Percentiles rank a stretch among this genome's conserved stretches.
These are phyloP conservation scores for Phyllostomus hastatus DNA, from an alignment of 2,113 vertebrate genomes.

Conservation along the genomic window DNA sequence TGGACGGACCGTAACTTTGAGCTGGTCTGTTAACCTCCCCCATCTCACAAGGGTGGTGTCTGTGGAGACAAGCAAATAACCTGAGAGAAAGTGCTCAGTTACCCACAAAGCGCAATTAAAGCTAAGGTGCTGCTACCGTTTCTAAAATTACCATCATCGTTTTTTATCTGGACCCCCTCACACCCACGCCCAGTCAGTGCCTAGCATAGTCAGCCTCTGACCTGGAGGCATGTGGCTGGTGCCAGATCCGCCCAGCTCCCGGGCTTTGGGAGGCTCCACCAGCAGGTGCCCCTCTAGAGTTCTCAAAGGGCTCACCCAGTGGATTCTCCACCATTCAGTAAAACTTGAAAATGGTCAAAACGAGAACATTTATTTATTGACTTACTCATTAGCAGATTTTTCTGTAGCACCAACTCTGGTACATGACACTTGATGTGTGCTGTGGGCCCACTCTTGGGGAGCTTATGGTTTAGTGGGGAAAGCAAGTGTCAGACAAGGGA, in stretches of 20 bases:
- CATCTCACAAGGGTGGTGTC: not conserved
- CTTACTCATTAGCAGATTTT: not conserved
- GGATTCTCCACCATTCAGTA: not conserved
- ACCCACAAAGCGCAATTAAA: not conserved
- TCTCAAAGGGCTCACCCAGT: not conserved
- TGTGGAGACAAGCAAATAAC: not conserved
- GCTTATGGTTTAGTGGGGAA: not conserved
- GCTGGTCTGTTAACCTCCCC: not conserved
- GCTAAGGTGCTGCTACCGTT: not conserved
- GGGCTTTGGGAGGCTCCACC: not conserved
- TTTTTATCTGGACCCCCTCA: not conserved
- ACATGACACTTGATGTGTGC: not conserved
- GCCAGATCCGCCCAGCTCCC: not conserved
- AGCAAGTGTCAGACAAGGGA: not conserved
- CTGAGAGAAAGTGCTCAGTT: not conserved
- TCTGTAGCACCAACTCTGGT: not conserved
- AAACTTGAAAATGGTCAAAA: not conserved
- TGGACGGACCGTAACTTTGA: not conserved
- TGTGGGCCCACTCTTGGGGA: not conserved
- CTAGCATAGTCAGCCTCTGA: not conserved
- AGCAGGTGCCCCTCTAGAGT: not conserved
- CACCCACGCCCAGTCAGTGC: accelerated
- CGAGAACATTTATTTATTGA: not conserved
- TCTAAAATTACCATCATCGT: not conserved
- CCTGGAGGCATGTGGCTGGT: not conserved